Percentiles rank a stretch among this genome's conserved stretches.
Conservation (phyloP, 2,888 invertebrate species). For the Charanyca ferruginea region DNA sequence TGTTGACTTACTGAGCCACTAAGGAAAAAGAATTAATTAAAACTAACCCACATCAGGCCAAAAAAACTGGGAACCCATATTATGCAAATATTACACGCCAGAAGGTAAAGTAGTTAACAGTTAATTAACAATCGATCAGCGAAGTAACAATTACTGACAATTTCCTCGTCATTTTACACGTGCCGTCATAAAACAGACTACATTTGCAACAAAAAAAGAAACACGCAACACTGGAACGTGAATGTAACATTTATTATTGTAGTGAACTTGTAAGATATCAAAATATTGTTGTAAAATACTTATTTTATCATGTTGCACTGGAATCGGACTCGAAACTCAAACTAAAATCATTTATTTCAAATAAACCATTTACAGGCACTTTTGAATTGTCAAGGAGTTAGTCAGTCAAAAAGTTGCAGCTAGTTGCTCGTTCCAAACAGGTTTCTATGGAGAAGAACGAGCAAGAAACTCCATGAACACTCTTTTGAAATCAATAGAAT, state of each 20-base stretch:
- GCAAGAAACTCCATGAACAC: too few relatives aligned
- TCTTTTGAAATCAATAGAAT: too few relatives aligned
- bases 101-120: constrained; percentile 30
- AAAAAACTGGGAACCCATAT: constrained; percentile 60
- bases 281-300: constrained; percentile 6
- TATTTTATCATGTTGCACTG: constrained; percentile 12
- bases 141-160: constrained; percentile 47
- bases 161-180: constrained; percentile 56
- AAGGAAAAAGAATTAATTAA: constrained; percentile 56
- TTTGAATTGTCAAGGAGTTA: too few relatives aligned
- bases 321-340: constrained; percentile 20
- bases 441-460: too few relatives aligned
- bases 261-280: constrained; percentile 19
- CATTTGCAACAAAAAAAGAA: constrained; percentile 35
- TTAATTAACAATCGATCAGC: constrained; percentile 43
- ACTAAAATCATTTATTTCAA: too few relatives aligned
- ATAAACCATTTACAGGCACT: too few relatives aligned
- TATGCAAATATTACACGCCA: constrained; percentile 52
- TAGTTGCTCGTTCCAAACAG: too few relatives aligned
- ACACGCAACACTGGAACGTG: constrained; percentile 31
- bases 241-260: constrained; percentile 22
- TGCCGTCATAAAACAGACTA: constrained; percentile 43
- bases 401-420: too few relatives aligned
- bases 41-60: constrained; percentile 35
- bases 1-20: constrained; percentile 57